These are phyloP conservation scores for Brachionus rotundiformis DNA, from an alignment of 1,140 invertebrate genomes.

Conservation along the genomic window DNA sequence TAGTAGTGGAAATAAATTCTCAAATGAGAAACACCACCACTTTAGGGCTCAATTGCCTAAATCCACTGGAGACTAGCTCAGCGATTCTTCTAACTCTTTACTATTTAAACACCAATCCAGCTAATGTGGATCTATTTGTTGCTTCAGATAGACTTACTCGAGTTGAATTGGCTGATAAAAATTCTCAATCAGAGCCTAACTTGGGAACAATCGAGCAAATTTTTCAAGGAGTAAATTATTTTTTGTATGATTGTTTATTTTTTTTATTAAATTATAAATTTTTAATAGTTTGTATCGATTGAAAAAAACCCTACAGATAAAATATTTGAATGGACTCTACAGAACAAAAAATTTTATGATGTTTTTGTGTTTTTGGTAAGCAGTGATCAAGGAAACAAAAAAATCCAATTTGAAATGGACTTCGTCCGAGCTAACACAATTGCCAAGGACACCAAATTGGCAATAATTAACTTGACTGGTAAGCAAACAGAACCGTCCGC, in stretches of 20 bases:
- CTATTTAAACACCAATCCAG: neutral
- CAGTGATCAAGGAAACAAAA: neutral
- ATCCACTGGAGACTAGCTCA: constrained; percentile 1
- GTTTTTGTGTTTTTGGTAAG: constrained; percentile 11
- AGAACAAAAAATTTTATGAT: constrained; percentile 40
- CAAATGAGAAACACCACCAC: constrained; percentile 31
- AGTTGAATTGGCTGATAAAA: constrained; percentile 41
- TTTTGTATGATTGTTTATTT: neutral
- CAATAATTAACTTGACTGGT: constrained; percentile 15
- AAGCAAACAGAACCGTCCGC: neutral
- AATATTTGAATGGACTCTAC: constrained; percentile 45
- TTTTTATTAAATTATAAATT: neutral
- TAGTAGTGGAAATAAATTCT: constrained; percentile 33
- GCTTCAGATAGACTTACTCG: neutral
- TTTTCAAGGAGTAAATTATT: neutral
- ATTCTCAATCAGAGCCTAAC: constrained; percentile 10
- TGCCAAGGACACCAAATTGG: constrained; percentile 1
- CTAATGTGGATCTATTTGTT: constrained; percentile 26
- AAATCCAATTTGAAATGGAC: constrained; percentile 40
- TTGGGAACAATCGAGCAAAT: neutral
- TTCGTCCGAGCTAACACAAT: constrained; percentile 36
- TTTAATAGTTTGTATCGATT: constrained; percentile 23
- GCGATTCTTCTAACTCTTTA: constrained; percentile 5
- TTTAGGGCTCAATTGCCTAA: neutral
- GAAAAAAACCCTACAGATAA: constrained; percentile 36